Percentiles rank a stretch among this genome's conserved stretches.
Evolutionary conservation across 2,888 invertebrate species (phyloP).

Genomic region (Thereva unica): DNA sequence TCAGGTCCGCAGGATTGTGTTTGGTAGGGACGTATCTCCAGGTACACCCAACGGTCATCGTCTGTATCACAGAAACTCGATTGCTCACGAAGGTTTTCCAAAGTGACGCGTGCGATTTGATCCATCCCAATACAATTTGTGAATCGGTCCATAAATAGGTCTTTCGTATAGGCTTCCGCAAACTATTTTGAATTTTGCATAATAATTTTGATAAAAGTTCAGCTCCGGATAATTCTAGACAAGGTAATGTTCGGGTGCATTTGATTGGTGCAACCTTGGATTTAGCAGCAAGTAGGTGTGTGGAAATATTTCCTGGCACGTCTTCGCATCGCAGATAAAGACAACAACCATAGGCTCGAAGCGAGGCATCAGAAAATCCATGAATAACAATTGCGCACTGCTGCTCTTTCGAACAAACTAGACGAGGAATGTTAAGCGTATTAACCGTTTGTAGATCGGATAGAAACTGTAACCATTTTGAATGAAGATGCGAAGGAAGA

Average conservation of each 20-base stretch:
- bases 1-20: not conserved
- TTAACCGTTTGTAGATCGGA: not conserved
- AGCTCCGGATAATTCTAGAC: not conserved
- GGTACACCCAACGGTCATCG: not conserved
- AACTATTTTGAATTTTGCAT: not conserved
- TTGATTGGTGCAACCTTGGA: not conserved
- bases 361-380: slow-evolving; percentile 4
- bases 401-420: not conserved
- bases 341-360: not conserved
- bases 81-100: not conserved
- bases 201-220: not conserved
- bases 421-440: no score
- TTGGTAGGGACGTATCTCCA: slow-evolving; percentile 4
- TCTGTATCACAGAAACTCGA: not conserved
- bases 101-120: not conserved
- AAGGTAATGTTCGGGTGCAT: not conserved
- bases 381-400: not conserved
- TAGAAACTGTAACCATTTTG: not conserved
- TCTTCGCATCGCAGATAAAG: not conserved
- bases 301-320: not conserved
- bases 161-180: not conserved
- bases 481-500: not conserved
- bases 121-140: slow-evolving; percentile 1
- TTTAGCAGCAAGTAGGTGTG: not conserved
- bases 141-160: not conserved